Percentiles rank a stretch among this genome's conserved stretches.
Evolutionary conservation across 2,113 vertebrate species (phyloP).

Genomic region (Tonatia bakeri): DNA sequence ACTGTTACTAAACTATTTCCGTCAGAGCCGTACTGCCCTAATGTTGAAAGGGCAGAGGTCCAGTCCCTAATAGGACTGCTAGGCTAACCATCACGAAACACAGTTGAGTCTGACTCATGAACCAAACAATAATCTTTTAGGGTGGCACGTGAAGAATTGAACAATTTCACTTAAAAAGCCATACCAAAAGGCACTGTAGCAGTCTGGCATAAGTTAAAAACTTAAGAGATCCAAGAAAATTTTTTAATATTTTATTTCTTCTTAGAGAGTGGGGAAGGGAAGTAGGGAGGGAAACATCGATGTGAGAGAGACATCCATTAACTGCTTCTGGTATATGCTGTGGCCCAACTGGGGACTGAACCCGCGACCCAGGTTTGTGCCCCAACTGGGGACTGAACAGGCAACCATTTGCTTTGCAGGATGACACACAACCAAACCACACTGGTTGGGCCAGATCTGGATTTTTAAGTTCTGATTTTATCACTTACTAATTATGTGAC

Average conservation of each 20-base stretch:
- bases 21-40: not conserved
- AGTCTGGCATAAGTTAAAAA: not conserved
- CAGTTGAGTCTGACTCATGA: not conserved
- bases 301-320: no score
- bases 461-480: not conserved
- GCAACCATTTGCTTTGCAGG: no score
- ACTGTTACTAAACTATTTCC: not conserved
- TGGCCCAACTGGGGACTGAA: no score
- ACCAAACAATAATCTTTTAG: not conserved
- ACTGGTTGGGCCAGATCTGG: not conserved
- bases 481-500: not conserved
- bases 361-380: no score
- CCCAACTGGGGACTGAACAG: no score
- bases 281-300: no score
- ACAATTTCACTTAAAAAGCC: not conserved
- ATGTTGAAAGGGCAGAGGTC: not conserved
- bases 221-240: not conserved
- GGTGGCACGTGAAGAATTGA: not conserved
- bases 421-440: no score
- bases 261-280: no score
- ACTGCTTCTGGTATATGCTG: no score
- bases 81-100: not conserved
- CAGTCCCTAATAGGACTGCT: not conserved
- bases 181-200: no score
- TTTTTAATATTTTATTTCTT: no score